Percentiles rank a stretch among this genome's conserved stretches.
These are phyloP conservation scores for Alloscopus bannaensis DNA, from an alignment of 2,888 invertebrate species.

Conservation along the genomic window DNA sequence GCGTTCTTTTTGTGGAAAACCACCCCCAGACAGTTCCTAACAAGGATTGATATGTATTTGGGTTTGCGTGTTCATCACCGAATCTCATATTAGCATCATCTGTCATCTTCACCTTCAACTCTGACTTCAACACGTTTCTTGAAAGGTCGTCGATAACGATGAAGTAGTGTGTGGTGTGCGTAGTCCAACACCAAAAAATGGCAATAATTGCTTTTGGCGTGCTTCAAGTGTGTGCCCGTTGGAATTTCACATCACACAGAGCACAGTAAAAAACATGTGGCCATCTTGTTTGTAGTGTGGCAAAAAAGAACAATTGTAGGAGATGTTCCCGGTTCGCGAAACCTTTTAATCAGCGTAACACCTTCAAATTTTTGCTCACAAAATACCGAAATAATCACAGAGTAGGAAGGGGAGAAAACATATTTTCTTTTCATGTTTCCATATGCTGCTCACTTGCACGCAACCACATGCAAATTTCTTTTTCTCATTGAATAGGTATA, in stretches of 20 bases:
- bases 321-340: constrained; percentile 22
- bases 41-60: not conserved
- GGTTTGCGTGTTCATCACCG: constrained; percentile 14
- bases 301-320: constrained; percentile 26
- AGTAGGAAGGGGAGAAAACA: not conserved
- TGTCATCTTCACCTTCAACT: constrained; percentile 35
- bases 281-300: constrained; percentile 39
- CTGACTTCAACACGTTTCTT: too few relatives aligned
- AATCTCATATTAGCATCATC: constrained; percentile 32
- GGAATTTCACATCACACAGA: constrained; percentile 32
- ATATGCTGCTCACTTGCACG: constrained; percentile 21
- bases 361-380: constrained; percentile 28
- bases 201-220: constrained; percentile 25
- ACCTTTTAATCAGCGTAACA: constrained; percentile 42
- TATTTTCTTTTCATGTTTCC: constrained; percentile 17
- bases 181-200: not conserved
- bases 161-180: constrained; percentile 10
- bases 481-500: too few relatives aligned
- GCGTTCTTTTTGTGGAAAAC: not conserved
- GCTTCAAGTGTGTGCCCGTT: constrained; percentile 50
- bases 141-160: constrained; percentile 11
- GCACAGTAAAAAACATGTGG: constrained; percentile 38
- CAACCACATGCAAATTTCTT: constrained; percentile 21
- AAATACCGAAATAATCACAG: constrained; percentile 13
- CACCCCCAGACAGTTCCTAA: not conserved